Percentiles rank a stretch among this genome's conserved stretches.
Evolutionary conservation across 2,797 vertebrate genomes (phyloP).

Genomic region (Phataginus tetradactyla): DNA sequence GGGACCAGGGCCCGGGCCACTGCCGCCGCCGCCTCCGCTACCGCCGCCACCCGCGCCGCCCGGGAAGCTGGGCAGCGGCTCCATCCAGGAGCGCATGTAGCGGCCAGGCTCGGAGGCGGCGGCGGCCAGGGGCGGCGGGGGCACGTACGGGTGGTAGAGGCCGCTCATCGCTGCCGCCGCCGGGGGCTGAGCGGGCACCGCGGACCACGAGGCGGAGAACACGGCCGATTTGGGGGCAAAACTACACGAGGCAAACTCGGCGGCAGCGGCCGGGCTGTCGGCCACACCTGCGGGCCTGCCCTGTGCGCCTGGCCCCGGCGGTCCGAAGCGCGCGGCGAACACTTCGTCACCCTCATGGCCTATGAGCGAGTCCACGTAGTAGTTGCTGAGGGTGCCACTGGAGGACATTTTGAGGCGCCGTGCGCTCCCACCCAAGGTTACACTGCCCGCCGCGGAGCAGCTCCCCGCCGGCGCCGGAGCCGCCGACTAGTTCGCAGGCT

Average conservation of each 20-base stretch:
- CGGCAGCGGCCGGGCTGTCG: slow-evolving; percentile 86
- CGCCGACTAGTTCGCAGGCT: slow-evolving; percentile 98
- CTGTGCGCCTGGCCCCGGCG: slow-evolving; percentile 91
- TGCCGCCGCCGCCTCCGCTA: slow-evolving; percentile 51
- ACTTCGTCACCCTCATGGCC: slow-evolving; percentile 96
- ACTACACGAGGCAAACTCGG: slow-evolving; percentile 97
- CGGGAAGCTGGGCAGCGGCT: slow-evolving; percentile 92
- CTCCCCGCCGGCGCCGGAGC: slow-evolving; percentile 96
- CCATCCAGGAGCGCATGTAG: slow-evolving; percentile 98
- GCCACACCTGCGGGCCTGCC: slow-evolving; percentile 96
- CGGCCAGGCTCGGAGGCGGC: slow-evolving; percentile 91
- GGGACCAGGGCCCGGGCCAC: slow-evolving; percentile 81
- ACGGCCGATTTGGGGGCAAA: slow-evolving; percentile 96
- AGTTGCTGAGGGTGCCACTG: slow-evolving; percentile 96
- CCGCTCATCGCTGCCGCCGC: slow-evolving; percentile 90
- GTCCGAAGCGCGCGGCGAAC: slow-evolving; percentile 94
- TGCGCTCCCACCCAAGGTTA: slow-evolving; percentile 95
- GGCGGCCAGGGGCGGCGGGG: slow-evolving; percentile 93
- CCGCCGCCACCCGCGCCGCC: slow-evolving; percentile 73
- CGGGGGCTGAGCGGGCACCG: slow-evolving; percentile 93
- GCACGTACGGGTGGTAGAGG: slow-evolving; percentile 96
- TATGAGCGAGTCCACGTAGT: slow-evolving; percentile 98
- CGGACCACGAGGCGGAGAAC: slow-evolving; percentile 95
- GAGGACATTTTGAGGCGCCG: slow-evolving; percentile 97
- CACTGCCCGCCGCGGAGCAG: slow-evolving; percentile 93